These are phyloP conservation scores for Carcina quercana DNA, from an alignment of 2,888 invertebrate genomes.

Conservation along the genomic window DNA sequence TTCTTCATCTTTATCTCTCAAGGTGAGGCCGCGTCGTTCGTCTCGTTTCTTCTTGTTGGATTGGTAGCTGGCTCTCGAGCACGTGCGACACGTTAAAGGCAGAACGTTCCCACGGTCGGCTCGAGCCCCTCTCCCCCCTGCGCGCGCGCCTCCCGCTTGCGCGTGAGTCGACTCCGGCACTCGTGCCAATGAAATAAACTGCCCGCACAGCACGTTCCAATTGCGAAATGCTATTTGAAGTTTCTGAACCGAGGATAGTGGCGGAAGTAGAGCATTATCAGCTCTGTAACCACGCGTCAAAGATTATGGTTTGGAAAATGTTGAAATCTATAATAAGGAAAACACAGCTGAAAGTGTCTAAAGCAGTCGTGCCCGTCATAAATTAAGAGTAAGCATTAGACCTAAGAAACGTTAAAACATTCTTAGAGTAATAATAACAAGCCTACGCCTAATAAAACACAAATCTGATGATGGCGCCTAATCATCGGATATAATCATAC, in stretches of 20 bases:
- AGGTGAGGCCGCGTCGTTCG: slow-evolving; percentile 19
- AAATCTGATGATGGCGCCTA: too few relatives aligned
- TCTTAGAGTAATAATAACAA: too few relatives aligned
- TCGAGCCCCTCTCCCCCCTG: slow-evolving; percentile 35
- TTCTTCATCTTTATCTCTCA: slow-evolving; percentile 20
- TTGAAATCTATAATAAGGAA: too few relatives aligned
- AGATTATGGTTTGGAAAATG: neutral
- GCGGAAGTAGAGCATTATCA: slow-evolving; percentile 45
- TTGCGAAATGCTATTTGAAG: slow-evolving; percentile 60
- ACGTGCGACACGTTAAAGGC: slow-evolving; percentile 74
- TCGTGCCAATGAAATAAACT: slow-evolving; percentile 66
- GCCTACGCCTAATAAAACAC: too few relatives aligned
- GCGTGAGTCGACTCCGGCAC: slow-evolving; percentile 58
- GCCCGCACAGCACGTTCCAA: slow-evolving; percentile 65
- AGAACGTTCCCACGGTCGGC: slow-evolving; percentile 72
- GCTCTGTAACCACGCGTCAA: slow-evolving; percentile 13
- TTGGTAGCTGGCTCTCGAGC: slow-evolving; percentile 59
- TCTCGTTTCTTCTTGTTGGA: slow-evolving; percentile 41
- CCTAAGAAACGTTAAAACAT: too few relatives aligned
- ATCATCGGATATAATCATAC: too few relatives aligned
- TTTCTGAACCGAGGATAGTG: slow-evolving; percentile 49
- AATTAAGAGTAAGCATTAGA: too few relatives aligned
- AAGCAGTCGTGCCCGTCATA: too few relatives aligned
- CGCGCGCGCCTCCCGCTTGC: slow-evolving; percentile 21
- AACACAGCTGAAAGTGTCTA: too few relatives aligned